Conservation (phyloP, 92 coral and sea anemone genomes). For the Actinernus sp. region DNA sequence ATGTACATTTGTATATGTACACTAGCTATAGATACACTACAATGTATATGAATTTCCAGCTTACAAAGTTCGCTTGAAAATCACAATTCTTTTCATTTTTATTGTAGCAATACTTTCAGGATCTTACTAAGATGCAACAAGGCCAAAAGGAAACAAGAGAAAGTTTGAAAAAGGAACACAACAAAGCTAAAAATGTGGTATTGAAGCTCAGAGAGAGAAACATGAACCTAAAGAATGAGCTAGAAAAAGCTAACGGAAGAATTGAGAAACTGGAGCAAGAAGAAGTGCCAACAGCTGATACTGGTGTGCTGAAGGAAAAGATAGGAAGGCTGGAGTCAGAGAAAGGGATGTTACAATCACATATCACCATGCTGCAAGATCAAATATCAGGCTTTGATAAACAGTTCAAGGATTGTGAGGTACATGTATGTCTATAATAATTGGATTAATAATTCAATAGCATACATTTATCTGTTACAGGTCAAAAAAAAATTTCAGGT, state of each 20-base stretch:
- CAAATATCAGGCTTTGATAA: conserved; percentile 32
- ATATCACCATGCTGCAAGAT: conserved; percentile 45
- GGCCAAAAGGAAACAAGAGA: conserved; percentile 51
- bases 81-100: too few relatives aligned
- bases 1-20: too few relatives aligned
- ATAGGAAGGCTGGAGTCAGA: conserved; percentile 49
- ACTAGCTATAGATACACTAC: too few relatives aligned
- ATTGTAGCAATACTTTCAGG: conserved; percentile 68
- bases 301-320: not conserved
- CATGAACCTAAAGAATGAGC: conserved; percentile 45
- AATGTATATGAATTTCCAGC: too few relatives aligned
- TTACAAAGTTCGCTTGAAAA: too few relatives aligned
- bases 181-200: conserved; percentile 72
- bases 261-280: conserved; percentile 39
- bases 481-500: too few relatives aligned
- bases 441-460: too few relatives aligned
- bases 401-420: conserved; percentile 17
- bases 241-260: conserved; percentile 31
- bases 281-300: not conserved
- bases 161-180: conserved; percentile 51
- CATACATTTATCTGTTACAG: too few relatives aligned
- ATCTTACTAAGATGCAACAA: conserved; percentile 63
- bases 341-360: conserved; percentile 23
- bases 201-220: conserved; percentile 66
- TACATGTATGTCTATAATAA: too few relatives aligned